Percentiles rank a stretch among this genome's conserved stretches.
These are phyloP conservation scores for Saguinus midas DNA, from an alignment of 2,113 vertebrate species.

Conservation along the genomic window DNA sequence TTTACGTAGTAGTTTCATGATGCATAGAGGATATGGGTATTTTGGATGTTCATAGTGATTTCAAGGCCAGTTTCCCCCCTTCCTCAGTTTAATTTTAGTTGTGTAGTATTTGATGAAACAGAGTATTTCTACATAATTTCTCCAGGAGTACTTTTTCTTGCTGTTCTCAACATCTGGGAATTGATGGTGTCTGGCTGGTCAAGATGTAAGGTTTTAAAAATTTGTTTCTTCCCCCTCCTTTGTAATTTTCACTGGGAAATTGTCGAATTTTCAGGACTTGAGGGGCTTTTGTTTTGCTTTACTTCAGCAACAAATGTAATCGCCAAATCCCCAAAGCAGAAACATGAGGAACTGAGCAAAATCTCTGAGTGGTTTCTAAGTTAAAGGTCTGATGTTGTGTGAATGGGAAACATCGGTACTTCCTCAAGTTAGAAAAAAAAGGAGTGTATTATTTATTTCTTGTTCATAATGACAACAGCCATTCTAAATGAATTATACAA, in stretches of 20 bases:
- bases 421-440: background rate
- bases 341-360: background rate
- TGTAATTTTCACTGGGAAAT: slow-evolving; percentile 44
- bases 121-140: background rate
- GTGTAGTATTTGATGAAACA: background rate
- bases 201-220: background rate
- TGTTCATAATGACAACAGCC: background rate
- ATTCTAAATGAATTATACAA: background rate
- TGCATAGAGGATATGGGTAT: background rate
- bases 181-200: background rate
- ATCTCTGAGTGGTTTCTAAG: background rate
- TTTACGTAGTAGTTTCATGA: background rate
- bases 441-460: background rate
- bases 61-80: background rate
- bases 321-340: slow-evolving; percentile 18
- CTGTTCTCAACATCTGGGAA: background rate
- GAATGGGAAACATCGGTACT: background rate
- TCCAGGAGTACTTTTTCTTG: background rate
- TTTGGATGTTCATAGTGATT: background rate
- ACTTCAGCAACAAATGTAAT: background rate
- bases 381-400: background rate
- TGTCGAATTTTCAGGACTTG: slow-evolving; percentile 48
- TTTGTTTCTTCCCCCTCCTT: accelerated
- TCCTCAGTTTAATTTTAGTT: background rate
- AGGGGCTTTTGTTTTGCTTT: slow-evolving; percentile 49